Base-by-base conservation (phyloP, 1,140 invertebrate species). In the Polypedilum pembai region DNA sequence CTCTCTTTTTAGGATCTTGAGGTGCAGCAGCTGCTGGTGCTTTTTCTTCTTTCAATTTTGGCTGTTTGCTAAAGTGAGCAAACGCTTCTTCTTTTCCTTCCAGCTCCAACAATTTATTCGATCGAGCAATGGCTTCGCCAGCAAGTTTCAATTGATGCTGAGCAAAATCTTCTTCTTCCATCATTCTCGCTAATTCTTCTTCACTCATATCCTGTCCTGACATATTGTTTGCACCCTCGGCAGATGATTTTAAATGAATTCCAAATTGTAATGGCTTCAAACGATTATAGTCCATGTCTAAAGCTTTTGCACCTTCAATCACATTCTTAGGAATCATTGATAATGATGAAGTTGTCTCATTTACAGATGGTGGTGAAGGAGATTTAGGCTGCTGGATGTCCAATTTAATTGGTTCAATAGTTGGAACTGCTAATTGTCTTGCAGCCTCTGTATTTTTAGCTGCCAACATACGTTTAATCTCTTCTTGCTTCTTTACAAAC, bases 161-260 rank as follows among this genome's bases (percentile, higher is more conserved):
- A 1, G 85, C 86, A 24, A 85, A 87, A 75, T 88, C 86, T 78
- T 89, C 86, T 76, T 88, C 86, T 75, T 86, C 85, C 79, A 88
- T 87, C 86, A 87, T 88, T 74, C 84, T 83, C 1, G 86, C 86
- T 17, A 88, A 81, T 41, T 86, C 84, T 73, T 87, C 85, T 24
- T 86, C 83, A 74, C 83, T 84, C 75, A 85, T 79, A 74, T 87
- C 86, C 15, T 83, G 65, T 80, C 12, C 79, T 79, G n/a, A 80
- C 77, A 74, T 73, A 86, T 82, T 78, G n/a, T n/a, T 33, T 33
- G 24, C 24, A 33, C 24, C 24, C 5, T 33, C 24, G 85, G 87
- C 74, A 86, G 85, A 15, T 56, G 45, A 12, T 15, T 56, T 56
- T n/a, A 3, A 0, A 56, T 56, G 45, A 56, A 12, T 56, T 12